Evolutionary conservation across 2,888 invertebrate genomes (phyloP).

Genomic region (Malthinus seriepunctatus): DNA sequence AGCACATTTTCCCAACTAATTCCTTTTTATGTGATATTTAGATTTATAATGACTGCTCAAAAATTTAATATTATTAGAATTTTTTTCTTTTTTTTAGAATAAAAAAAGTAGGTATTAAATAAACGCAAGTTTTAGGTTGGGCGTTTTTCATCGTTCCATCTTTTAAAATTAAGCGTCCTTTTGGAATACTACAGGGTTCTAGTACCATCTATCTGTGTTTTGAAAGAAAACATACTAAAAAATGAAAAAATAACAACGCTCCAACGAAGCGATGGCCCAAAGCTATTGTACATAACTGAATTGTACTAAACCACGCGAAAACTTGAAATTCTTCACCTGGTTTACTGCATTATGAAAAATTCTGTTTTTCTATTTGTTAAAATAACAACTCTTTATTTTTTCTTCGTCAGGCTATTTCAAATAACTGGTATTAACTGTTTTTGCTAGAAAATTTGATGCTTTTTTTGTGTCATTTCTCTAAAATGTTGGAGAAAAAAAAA

Average conservation of each 20-base stretch:
- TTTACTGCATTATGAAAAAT: constrained; percentile 34
- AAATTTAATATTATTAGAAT: neutral
- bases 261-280: constrained; percentile 25
- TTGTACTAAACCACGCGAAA: neutral
- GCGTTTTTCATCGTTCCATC: constrained; percentile 8
- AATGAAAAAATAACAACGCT: constrained; percentile 52
- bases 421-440: constrained; percentile 21
- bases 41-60: no score
- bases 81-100: no score
- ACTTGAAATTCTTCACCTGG: constrained; percentile 10
- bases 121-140: neutral
- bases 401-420: constrained; percentile 27
- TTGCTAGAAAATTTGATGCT: constrained; percentile 12
- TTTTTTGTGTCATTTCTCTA: neutral
- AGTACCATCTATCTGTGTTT: constrained; percentile 47
- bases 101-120: neutral
- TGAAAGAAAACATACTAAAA: constrained; percentile 52
- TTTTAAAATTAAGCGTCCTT: constrained; percentile 10
- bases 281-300: neutral
- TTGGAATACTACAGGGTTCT: constrained; percentile 11
- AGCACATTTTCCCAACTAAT: no score
- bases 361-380: constrained; percentile 40
- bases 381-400: constrained; percentile 40
- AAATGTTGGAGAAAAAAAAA: neutral
- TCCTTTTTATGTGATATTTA: no score